Conservation (phyloP, 2,888 invertebrate genomes). For the Coecobrya sp. region DNA sequence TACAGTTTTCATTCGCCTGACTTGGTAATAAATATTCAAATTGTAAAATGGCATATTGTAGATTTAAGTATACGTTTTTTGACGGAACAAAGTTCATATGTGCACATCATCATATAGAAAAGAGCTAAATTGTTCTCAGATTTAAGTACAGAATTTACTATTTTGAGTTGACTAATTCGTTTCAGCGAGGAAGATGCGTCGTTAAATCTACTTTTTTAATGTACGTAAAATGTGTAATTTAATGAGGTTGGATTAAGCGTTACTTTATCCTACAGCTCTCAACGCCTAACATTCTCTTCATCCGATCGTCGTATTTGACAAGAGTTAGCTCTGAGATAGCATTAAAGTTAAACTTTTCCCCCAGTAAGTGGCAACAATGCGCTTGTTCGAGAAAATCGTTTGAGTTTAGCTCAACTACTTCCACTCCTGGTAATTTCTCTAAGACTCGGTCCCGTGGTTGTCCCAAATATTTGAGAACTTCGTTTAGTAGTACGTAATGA, state of each 20-base stretch:
- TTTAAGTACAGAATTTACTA: slow-evolving; percentile 47
- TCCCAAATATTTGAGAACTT: slow-evolving; percentile 92
- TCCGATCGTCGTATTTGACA: slow-evolving; percentile 94
- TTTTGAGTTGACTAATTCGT: slow-evolving; percentile 59
- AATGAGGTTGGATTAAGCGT: slow-evolving; percentile 67
- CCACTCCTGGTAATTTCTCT: slow-evolving; percentile 84
- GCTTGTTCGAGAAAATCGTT: slow-evolving; percentile 86
- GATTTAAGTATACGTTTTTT: slow-evolving; percentile 53
- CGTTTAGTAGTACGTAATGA: slow-evolving; percentile 94
- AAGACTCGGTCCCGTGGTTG: slow-evolving; percentile 84
- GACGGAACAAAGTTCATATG: slow-evolving; percentile 47
- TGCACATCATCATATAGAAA: slow-evolving; percentile 3
- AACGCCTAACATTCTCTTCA: slow-evolving; percentile 93
- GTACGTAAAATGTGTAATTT: slow-evolving; percentile 9
- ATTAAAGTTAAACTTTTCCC: slow-evolving; percentile 86
- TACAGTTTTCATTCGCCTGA: background rate
- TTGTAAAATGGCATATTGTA: slow-evolving; percentile 15
- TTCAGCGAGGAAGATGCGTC: slow-evolving; percentile 22
- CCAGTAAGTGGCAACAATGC: slow-evolving; percentile 86
- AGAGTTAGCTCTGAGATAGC: slow-evolving; percentile 88
- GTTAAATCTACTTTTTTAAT: background rate
- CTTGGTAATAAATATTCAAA: background rate
- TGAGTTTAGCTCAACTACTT: slow-evolving; percentile 86
- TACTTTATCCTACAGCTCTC: slow-evolving; percentile 89
- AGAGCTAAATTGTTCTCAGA: slow-evolving; percentile 39